phyloP scores from a whole-genome alignment of 2,113 vertebrate species.

The Brachyistius frenatus region DNA sequence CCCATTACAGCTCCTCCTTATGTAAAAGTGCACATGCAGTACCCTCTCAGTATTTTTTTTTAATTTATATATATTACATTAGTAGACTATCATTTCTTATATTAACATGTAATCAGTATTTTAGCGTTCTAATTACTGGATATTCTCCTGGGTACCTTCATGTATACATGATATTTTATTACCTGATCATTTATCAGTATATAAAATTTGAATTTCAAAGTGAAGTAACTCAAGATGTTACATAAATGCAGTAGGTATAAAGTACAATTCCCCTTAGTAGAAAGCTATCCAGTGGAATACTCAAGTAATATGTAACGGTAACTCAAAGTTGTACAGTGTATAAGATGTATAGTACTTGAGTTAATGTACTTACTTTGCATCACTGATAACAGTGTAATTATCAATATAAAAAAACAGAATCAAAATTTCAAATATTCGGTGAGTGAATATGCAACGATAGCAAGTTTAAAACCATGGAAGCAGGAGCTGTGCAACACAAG shows the following conservation, averaged over 20 bases:
- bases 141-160: not conserved
- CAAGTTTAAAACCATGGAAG: not conserved
- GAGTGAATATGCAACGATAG: not conserved
- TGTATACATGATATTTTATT: not conserved
- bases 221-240: no score
- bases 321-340: no score
- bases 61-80: no score
- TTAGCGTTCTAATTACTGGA: not conserved
- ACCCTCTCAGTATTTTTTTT: no score
- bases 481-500: not conserved
- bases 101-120: not conserved
- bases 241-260: no score
- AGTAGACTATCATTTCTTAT: not conserved
- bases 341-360: no score
- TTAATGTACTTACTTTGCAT: not conserved
- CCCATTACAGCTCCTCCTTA: not conserved
- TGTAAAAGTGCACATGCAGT: not conserved
- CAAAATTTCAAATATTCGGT: not conserved
- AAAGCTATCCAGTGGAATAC: not conserved
- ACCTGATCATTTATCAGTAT: no score
- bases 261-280: no score
- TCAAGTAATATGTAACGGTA: not conserved
- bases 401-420: not conserved
- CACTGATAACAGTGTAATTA: not conserved
- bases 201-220: not conserved